Evolutionary conservation across 2,113 vertebrate genomes (phyloP), one percentile per base, ranked within the genome.

Genomic region (Platichthys stellatus): DNA sequence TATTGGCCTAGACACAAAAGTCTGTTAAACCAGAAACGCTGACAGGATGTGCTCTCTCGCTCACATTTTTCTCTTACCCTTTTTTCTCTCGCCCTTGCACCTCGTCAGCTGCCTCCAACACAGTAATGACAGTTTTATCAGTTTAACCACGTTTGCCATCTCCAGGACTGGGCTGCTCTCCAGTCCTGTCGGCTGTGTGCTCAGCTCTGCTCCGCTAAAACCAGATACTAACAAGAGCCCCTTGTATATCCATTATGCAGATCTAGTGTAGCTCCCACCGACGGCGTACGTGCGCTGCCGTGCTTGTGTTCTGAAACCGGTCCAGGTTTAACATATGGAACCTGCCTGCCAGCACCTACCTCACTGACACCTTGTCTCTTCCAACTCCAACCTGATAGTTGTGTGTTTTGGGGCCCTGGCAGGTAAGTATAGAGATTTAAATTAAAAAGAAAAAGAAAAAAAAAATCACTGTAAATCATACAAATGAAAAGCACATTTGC

Each of bases 121-220:
- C 64, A n/a, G 78, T 83, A 82, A 92, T 90, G 87, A 90, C 89
- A 91, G 86, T 88, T 91, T 92, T 89, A 91, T 90, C 91, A 89
- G 91, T 91, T 89, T 78, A 86, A 83, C 88, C 90, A 92, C 82
- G 82, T 86, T 87, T 85, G 79, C 84, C 87, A 80, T 90, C 71
- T 89, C 86, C 84, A 78, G 77, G 56, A 71, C 70, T 71, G 87
- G 88, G 86, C 88, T 68, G n/a, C 62, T 86, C 77, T 91, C 90
- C 88, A 87, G 76, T 59, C 49, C 84, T 74, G 76, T 81, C 80
- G 74, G 80, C 89, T 78, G 72, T 79, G 75, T 76, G 81, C 81
- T 84, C 69, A 63, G 78, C 83, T 57, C 35, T 14, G 84, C 85
- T 72, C 63, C 24, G 56, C 78, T 82, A 78, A 79, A 84, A 69